A percentile compares a stretch with the other conserved stretches of the same genome.
phyloP scores from a whole-genome alignment of 64 coral and sea anemone species.

The Montipora capricornis region DNA sequence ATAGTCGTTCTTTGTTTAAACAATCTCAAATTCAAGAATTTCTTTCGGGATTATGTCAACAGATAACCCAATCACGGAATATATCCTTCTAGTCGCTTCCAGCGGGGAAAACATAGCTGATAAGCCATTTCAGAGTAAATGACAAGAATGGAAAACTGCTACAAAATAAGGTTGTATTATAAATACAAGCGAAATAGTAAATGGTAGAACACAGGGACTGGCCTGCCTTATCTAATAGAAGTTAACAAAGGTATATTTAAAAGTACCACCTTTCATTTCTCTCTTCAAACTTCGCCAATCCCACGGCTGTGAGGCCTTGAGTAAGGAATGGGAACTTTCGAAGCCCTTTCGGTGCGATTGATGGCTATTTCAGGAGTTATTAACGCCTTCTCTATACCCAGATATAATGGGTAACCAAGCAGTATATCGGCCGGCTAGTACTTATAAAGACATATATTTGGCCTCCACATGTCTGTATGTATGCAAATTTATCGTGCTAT shows the following conservation, averaged over 20 bases:
- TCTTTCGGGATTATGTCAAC: not conserved
- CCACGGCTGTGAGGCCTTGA: not conserved
- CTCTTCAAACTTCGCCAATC: not conserved
- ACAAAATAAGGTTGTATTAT: not conserved
- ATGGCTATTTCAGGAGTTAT: not conserved
- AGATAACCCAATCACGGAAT: constrained; percentile 12
- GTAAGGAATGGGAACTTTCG: too few relatives aligned
- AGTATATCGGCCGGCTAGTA: constrained; percentile 3
- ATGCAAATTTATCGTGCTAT: constrained; percentile 50
- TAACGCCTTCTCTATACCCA: not conserved
- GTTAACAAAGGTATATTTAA: constrained; percentile 57
- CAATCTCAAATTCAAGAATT: constrained; percentile 4
- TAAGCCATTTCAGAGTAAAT: not conserved
- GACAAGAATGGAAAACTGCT: not conserved
- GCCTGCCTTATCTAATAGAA: not conserved
- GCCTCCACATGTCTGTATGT: constrained; percentile 52
- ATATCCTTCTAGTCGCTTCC: not conserved
- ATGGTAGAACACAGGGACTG: constrained; percentile 17
- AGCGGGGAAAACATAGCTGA: not conserved
- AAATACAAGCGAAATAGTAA: constrained; percentile 14
- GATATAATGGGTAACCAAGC: constrained; percentile 6
- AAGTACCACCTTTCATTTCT: constrained; percentile 6
- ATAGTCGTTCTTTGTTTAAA: constrained; percentile 5
- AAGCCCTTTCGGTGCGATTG: not conserved
- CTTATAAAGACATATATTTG: constrained; percentile 49